Conservation (phyloP, 1,140 invertebrate genomes). For the Euwallacea similis region DNA sequence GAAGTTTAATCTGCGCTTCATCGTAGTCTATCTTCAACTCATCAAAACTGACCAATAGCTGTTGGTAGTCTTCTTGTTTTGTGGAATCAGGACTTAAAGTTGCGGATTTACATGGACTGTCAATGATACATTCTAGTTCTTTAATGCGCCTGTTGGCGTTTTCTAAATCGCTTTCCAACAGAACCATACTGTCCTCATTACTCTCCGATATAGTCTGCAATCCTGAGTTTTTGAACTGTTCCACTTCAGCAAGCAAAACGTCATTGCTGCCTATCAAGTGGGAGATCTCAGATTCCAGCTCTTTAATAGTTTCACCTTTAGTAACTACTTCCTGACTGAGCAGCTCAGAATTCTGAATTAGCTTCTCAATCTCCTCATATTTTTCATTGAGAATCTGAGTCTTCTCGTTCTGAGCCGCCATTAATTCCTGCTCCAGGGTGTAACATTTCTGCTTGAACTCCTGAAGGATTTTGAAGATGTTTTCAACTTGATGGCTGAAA, state of each 20-base stretch:
- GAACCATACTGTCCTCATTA: constrained; percentile 65
- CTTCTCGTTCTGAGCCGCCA: constrained; percentile 48
- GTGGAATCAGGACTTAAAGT: constrained; percentile 17
- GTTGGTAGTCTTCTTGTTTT: constrained; percentile 38
- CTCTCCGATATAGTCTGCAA: constrained; percentile 68
- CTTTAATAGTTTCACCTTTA: constrained; percentile 48
- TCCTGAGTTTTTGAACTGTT: constrained; percentile 62
- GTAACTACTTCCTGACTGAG: constrained; percentile 48
- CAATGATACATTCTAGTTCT: constrained; percentile 46
- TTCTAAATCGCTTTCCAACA: constrained; percentile 64
- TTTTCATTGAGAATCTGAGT: constrained; percentile 46
- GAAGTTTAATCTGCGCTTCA: constrained; percentile 52
- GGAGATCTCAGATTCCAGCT: constrained; percentile 64
- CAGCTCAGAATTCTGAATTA: constrained; percentile 47
- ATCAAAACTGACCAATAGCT: constrained; percentile 41
- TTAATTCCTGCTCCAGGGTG: constrained; percentile 51
- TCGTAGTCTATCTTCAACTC: constrained; percentile 53
- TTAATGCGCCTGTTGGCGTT: constrained; percentile 47
- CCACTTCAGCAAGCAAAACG: constrained; percentile 63
- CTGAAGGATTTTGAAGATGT: constrained; percentile 50
- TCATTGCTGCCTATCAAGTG: constrained; percentile 70
- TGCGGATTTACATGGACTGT: constrained; percentile 14
- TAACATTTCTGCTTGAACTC: constrained; percentile 51
- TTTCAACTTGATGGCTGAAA: constrained; percentile 49
- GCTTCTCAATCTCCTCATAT: constrained; percentile 51